Evolutionary conservation across 2,888 invertebrate genomes (phyloP), one percentile per base, ranked within the genome.

Genomic region (Vesta saturnalis): DNA sequence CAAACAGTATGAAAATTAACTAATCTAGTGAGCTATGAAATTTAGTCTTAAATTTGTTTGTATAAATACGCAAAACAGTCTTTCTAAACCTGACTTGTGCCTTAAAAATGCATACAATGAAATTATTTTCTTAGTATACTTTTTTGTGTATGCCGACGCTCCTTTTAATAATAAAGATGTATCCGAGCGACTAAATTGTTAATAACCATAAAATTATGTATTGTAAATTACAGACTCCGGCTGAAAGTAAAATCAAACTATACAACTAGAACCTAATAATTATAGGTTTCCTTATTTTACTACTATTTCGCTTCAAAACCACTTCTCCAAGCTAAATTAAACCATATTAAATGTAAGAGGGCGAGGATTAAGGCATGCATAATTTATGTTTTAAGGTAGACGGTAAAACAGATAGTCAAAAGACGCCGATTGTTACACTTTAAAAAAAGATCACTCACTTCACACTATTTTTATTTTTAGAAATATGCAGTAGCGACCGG

Each of bases 171-270:
- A 57, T 57, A 30, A 57, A 57, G 56, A 57, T 35, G 56, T 57
- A n/a, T n/a, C 35, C 18, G 19, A 52, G 18, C 56, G 15, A 57
- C 56, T 18, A 63, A 63, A 62, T 56, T 63, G 43, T 56, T 63
- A 63, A 63, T 63, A 57, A 57, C 62, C 62, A 47, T 63, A 63
- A 63, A 63, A 63, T 63, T 63, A 63, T 56, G 46, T n/a, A 22
- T 55, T 18, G 22, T 10, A 63, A 63, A 63, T 63, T 63, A 56
- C n/a, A 63, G 55, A 56, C 56, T 56, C 22, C 43, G 16, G 22
- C 30, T 14, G 4, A 57, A 55, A 43, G 16, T 35, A 54, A 30
- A 60, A 35, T 39, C n/a, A n/a, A n/a, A 39, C 39, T 39, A 10
- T 39, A n/a, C 39, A 3, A 30, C 30, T n/a, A 39, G 39, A n/a